These are phyloP conservation scores for Enteromius fasciolatus DNA, from an alignment of 2,797 vertebrate genomes.

Conservation along the genomic window DNA sequence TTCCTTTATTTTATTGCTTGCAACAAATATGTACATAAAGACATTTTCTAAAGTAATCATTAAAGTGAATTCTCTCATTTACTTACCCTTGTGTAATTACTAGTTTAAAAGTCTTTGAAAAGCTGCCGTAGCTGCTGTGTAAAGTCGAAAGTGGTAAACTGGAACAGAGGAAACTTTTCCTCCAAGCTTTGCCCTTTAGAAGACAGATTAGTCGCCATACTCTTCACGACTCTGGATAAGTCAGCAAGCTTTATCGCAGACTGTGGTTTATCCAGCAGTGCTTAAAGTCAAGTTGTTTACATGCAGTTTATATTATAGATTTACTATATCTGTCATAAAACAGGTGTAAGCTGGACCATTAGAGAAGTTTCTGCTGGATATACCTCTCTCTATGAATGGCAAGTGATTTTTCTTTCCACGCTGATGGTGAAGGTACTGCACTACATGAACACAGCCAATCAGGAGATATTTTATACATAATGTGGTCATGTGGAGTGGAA, in stretches of 20 bases:
- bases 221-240: constrained; percentile 24
- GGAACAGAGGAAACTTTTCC: constrained; percentile 34
- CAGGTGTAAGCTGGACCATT: constrained; percentile 23
- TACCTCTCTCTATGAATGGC: neutral
- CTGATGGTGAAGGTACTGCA: neutral
- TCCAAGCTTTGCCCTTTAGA: constrained; percentile 49
- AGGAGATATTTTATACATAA: neutral
- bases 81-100: neutral
- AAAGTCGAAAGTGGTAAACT: constrained; percentile 40
- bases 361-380: constrained; percentile 8
- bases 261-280: neutral
- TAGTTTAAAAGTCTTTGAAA: constrained; percentile 32
- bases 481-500: neutral
- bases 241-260: constrained; percentile 40
- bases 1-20: neutral
- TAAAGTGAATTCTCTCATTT: neutral
- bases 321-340: constrained; percentile 26
- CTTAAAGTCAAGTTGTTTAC: constrained; percentile 43
- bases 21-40: neutral
- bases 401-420: neutral
- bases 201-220: constrained; percentile 52
- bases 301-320: constrained; percentile 37
- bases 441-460: neutral
- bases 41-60: neutral
- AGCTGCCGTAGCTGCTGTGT: constrained; percentile 22